These are phyloP conservation scores for Calyptommatus sinebrachiatus DNA, from an alignment of 2,113 vertebrate species.

Conservation along the genomic window DNA sequence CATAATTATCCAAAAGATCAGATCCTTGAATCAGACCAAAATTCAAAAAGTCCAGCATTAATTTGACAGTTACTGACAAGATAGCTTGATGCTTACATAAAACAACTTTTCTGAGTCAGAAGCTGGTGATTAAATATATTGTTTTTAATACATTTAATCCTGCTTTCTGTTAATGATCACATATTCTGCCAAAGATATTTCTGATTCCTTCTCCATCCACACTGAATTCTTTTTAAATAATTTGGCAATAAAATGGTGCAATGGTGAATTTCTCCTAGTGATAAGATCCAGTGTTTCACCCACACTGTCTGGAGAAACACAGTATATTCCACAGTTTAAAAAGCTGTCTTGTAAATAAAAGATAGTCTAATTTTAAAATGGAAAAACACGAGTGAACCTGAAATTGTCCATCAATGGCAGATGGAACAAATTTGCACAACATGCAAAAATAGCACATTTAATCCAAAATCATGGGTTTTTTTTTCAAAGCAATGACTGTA, in stretches of 20 bases:
- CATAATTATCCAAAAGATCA: background rate
- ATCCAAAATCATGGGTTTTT: too few species aligned
- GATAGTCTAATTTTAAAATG: too few species aligned
- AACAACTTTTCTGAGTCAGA: background rate
- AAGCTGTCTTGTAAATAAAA: too few species aligned
- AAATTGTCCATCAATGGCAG: too few species aligned
- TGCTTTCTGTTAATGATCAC: background rate
- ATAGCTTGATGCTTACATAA: background rate
- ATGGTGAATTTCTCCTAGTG: background rate
- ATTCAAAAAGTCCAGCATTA: background rate
- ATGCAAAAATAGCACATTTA: too few species aligned
- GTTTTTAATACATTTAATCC: background rate
- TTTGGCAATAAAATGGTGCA: background rate
- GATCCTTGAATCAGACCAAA: background rate
- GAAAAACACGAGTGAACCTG: too few species aligned
- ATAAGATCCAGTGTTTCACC: too few species aligned
- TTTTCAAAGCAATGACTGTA: too few species aligned
- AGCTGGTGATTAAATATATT: background rate
- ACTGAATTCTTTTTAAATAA: background rate
- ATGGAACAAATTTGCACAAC: too few species aligned
- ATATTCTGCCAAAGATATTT: background rate
- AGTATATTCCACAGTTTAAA: too few species aligned
- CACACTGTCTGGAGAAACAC: too few species aligned
- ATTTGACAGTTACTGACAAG: background rate
- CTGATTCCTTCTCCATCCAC: background rate